Evolutionary conservation across 2,797 vertebrate genomes (phyloP).

Genomic region (Platyrinchus mystaceus): DNA sequence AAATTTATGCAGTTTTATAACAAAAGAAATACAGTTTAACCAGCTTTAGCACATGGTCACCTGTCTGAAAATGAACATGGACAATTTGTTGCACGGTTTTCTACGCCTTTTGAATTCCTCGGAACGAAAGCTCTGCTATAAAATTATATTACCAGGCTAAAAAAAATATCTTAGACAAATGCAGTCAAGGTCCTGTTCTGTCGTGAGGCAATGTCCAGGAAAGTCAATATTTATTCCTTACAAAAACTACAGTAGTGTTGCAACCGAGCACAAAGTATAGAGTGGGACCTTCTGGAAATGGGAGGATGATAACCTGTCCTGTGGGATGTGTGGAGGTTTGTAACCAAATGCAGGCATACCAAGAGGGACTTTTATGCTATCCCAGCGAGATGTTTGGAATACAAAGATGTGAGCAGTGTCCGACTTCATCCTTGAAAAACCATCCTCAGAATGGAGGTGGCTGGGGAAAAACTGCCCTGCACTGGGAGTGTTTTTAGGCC

Average conservation of each 20-base stretch:
- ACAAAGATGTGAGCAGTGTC: fast-evolving
- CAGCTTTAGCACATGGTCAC: background rate
- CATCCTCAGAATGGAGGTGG: background rate
- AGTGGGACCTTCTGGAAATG: background rate
- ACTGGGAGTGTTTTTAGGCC: background rate
- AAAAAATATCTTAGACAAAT: background rate
- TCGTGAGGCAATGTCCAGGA: conserved; percentile 42
- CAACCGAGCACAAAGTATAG: conserved; percentile 26
- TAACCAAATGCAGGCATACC: background rate
- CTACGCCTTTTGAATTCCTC: background rate
- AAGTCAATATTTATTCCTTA: conserved; percentile 65
- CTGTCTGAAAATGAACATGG: background rate
- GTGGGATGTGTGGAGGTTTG: background rate
- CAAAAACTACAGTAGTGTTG: conserved; percentile 44
- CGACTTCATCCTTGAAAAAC: background rate
- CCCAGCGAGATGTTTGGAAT: background rate
- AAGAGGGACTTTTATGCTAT: background rate
- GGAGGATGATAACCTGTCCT: background rate
- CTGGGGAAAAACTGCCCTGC: background rate
- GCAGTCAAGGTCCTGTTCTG: conserved; percentile 29
- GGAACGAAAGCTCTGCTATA: background rate
- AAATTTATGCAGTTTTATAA: background rate
- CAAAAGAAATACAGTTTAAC: background rate
- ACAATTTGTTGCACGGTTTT: background rate
- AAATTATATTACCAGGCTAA: conserved; percentile 3